Evolutionary conservation across 1,140 invertebrate species (phyloP).

Genomic region (Papilio xuthus): DNA sequence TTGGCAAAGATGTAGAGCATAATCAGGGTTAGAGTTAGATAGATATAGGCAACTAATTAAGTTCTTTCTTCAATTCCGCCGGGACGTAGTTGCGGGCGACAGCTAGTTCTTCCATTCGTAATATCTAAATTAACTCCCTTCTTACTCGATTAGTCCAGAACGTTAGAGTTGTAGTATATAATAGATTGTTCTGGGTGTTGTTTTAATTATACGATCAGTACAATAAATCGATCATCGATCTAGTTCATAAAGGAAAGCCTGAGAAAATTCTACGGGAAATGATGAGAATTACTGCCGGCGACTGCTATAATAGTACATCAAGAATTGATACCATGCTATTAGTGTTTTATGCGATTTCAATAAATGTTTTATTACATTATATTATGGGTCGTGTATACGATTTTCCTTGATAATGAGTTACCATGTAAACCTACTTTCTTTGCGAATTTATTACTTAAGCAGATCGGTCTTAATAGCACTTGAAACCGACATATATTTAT

Average conservation of each 20-base stretch:
- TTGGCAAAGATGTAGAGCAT: too few relatives aligned
- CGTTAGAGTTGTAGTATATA: not conserved
- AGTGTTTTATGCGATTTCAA: slow-evolving; percentile 8
- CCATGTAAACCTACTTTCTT: not conserved
- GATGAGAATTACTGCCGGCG: slow-evolving; percentile 20
- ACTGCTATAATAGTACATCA: not conserved
- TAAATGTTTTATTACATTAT: slow-evolving; percentile 10
- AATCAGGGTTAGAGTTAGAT: too few relatives aligned
- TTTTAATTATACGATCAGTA: not conserved
- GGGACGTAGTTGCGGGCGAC: too few relatives aligned
- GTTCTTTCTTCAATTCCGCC: too few relatives aligned
- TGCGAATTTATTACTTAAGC: not conserved
- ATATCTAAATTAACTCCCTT: not conserved
- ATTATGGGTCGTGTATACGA: not conserved
- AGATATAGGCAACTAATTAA: too few relatives aligned
- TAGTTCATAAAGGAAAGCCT: slow-evolving; percentile 38
- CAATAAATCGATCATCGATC: slow-evolving; percentile 36
- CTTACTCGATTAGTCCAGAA: not conserved
- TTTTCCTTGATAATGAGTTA: not conserved
- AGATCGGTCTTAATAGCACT: too few relatives aligned
- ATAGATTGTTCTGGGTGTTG: not conserved
- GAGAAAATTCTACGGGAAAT: slow-evolving; percentile 30
- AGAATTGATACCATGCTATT: slow-evolving; percentile 21
- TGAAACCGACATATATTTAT: too few relatives aligned
- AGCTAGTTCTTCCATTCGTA: too few relatives aligned